These are phyloP conservation scores for Andrena bicolor DNA, from an alignment of 2,888 invertebrate species.

Conservation along the genomic window DNA sequence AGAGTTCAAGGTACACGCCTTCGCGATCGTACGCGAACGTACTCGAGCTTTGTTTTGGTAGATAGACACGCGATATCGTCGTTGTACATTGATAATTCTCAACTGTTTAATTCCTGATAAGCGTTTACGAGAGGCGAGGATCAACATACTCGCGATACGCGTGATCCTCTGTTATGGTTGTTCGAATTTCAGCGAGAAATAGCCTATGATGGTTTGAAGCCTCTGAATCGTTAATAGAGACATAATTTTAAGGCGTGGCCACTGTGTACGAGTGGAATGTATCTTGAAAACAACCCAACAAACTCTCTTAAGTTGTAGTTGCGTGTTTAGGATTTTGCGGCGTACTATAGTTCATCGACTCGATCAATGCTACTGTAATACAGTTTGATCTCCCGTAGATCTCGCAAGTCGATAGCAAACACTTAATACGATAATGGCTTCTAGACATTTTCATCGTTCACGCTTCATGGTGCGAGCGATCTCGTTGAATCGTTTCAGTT, in stretches of 20 bases:
- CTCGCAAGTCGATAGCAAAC: background rate
- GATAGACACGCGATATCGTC: background rate
- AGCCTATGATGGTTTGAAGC: too few relatives aligned
- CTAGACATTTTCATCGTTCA: slow-evolving; percentile 13
- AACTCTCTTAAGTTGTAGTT: background rate
- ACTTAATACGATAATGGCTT: background rate
- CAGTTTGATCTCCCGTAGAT: background rate
- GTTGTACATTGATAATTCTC: background rate
- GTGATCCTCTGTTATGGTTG: too few relatives aligned
- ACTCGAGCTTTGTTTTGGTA: background rate
- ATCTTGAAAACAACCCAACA: too few relatives aligned
- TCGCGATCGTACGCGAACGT: background rate
- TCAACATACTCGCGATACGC: background rate
- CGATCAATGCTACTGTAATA: background rate
- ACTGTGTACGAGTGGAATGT: too few relatives aligned
- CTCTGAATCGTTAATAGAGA: too few relatives aligned
- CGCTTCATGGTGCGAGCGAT: slow-evolving; percentile 18
- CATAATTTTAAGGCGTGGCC: too few relatives aligned
- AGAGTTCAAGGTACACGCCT: slow-evolving; percentile 44
- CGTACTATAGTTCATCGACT: background rate
- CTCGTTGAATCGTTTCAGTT: slow-evolving; percentile 18
- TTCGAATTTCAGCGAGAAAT: too few relatives aligned
- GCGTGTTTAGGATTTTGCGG: background rate
- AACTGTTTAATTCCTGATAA: slow-evolving; percentile 14
- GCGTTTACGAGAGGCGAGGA: background rate